Conservation (phyloP, 2,113 vertebrate genomes). For the Tachysurus vachellii region DNA sequence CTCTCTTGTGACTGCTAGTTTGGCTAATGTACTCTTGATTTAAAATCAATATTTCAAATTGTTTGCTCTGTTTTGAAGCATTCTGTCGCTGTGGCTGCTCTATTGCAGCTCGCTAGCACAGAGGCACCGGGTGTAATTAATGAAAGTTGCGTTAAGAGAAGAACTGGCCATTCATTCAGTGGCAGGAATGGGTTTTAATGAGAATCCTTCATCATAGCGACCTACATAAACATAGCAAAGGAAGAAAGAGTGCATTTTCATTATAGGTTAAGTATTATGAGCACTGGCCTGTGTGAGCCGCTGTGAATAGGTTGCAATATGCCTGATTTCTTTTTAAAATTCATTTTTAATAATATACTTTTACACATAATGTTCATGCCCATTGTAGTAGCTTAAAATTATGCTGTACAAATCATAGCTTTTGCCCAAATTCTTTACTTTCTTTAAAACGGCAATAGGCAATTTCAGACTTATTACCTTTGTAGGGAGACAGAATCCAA, state of each 20-base stretch:
- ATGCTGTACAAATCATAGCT: slow-evolving; percentile 9
- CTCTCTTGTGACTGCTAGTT: slow-evolving; percentile 8
- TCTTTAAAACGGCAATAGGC: not conserved
- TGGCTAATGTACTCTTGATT: slow-evolving; percentile 20
- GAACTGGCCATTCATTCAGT: slow-evolving; percentile 44
- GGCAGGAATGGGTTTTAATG: slow-evolving; percentile 53
- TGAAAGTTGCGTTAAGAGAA: slow-evolving; percentile 48
- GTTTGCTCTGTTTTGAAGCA: slow-evolving; percentile 36
- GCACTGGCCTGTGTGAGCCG: slow-evolving; percentile 21
- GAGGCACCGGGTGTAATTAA: slow-evolving; percentile 50
- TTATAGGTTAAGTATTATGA: slow-evolving; percentile 52
- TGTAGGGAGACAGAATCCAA: not conserved
- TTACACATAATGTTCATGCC: not conserved
- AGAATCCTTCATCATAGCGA: slow-evolving; percentile 53
- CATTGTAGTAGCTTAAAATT: not conserved
- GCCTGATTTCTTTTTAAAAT: slow-evolving; percentile 3
- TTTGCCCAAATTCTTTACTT: not conserved
- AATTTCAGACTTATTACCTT: not conserved
- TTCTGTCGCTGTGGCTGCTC: slow-evolving; percentile 6
- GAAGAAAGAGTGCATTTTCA: slow-evolving; percentile 51
- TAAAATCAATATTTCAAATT: slow-evolving; percentile 41
- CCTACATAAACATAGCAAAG: slow-evolving; percentile 49
- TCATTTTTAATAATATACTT: not conserved
- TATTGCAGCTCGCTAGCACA: slow-evolving; percentile 21
- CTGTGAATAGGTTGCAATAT: slow-evolving; percentile 15